Conservation (phyloP, 1,140 invertebrate species). For the Papilio xuthus region DNA sequence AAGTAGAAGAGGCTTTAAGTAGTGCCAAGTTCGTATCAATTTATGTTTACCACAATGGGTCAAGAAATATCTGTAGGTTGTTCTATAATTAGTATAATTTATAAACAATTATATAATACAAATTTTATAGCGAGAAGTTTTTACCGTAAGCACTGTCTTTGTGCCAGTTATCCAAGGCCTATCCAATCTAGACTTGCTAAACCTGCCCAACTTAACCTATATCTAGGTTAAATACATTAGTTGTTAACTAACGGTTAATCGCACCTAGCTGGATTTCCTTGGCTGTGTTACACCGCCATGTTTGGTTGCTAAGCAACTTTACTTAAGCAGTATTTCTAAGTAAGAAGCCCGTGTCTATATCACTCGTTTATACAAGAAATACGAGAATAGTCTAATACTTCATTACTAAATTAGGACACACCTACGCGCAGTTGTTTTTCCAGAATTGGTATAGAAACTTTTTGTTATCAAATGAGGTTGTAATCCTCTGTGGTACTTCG, state of each 20-base stretch:
- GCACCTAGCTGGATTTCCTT: constrained; percentile 15
- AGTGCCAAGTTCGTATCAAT: not conserved
- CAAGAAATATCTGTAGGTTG: not conserved
- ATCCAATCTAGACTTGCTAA: constrained; percentile 13
- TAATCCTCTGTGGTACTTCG: too few relatives aligned
- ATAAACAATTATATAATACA: not conserved
- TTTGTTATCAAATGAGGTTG: not conserved
- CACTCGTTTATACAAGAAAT: constrained; percentile 6
- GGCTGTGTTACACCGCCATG: constrained; percentile 8
- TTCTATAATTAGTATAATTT: not conserved
- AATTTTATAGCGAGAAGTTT: not conserved
- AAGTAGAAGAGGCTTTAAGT: too few relatives aligned
- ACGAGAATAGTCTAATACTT: constrained; percentile 9
- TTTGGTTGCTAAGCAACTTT: constrained; percentile 13
- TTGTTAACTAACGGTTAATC: constrained; percentile 22
- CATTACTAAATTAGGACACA: constrained; percentile 9
- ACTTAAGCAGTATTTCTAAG: constrained; percentile 1
- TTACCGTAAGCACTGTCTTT: constrained; percentile 5
- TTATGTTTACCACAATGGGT: not conserved
- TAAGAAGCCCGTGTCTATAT: not conserved
- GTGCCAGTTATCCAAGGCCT: constrained; percentile 1
- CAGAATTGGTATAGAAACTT: not conserved
- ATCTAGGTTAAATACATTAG: constrained; percentile 29
- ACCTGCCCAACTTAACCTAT: constrained; percentile 15
- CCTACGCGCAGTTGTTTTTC: not conserved